Percentiles rank a stretch among this genome's conserved stretches.
Evolutionary conservation across 64 coral and sea anemone genomes (phyloP).

Genomic region (Catalaphyllia jardinei): DNA sequence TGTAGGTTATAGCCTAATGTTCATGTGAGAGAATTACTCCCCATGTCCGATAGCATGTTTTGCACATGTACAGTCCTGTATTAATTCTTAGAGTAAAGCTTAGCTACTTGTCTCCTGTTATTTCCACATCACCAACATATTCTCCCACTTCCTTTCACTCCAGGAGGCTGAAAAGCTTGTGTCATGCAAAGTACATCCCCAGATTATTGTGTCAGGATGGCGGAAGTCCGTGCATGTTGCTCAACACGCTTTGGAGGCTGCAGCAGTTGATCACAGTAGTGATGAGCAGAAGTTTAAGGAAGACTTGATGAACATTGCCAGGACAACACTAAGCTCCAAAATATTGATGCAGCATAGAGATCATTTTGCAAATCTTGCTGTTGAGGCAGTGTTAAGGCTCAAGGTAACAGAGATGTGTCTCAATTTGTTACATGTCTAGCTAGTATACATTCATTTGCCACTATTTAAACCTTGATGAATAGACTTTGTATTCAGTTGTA

Average conservation of each 20-base stretch:
- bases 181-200: constrained; percentile 93
- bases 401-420: constrained; percentile 38
- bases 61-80: too few species aligned
- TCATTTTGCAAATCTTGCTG: constrained; percentile 97
- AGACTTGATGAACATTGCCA: constrained; percentile 98
- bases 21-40: too few species aligned
- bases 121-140: not conserved
- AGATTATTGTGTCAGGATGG: constrained; percentile 93
- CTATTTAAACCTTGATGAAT: too few species aligned
- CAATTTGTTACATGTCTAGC: not conserved
- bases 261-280: constrained; percentile 78
- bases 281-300: constrained; percentile 84
- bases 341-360: constrained; percentile 94
- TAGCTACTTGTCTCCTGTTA: too few species aligned
- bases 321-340: constrained; percentile 98
- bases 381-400: constrained; percentile 90
- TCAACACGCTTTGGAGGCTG: constrained; percentile 80
- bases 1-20: too few species aligned
- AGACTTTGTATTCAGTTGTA: too few species aligned
- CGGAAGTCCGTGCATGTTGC: constrained; percentile 87
- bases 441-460: too few species aligned
- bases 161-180: constrained; percentile 98
- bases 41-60: too few species aligned
- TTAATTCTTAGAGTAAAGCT: not conserved
- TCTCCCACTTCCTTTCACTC: not conserved